Conservation (phyloP, 2,888 invertebrate genomes). For the Diaphora mendica region DNA sequence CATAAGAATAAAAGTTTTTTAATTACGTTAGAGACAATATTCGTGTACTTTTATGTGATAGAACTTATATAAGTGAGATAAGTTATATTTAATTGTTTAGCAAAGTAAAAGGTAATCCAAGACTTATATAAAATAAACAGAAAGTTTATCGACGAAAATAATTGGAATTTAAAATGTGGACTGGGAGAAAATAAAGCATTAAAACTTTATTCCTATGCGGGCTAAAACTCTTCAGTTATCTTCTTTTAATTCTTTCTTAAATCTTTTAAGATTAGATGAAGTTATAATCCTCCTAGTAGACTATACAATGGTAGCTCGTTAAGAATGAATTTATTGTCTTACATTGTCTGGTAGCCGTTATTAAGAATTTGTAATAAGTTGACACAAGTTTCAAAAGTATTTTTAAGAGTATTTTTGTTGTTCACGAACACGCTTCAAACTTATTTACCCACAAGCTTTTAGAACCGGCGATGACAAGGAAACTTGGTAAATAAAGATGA, state of each 20-base stretch:
- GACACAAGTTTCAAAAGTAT: conserved; percentile 23
- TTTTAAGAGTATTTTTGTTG: conserved; percentile 3
- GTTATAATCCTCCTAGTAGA: conserved; percentile 60
- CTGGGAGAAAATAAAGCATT: conserved; percentile 54
- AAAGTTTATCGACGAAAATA: neutral
- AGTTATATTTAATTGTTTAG: neutral
- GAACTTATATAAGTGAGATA: neutral
- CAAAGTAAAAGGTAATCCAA: neutral
- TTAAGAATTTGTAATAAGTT: conserved; percentile 32
- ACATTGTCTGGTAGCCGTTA: conserved; percentile 32
- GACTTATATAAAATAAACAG: neutral
- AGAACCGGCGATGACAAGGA: neutral
- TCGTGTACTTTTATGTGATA: neutral
- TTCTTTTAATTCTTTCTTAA: conserved; percentile 52
- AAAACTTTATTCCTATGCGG: conserved; percentile 55
- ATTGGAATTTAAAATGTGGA: conserved; percentile 44
- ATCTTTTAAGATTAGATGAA: conserved; percentile 55
- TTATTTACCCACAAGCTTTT: neutral
- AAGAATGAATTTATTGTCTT: conserved; percentile 55
- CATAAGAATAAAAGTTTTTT: neutral
- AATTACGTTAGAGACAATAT: neutral
- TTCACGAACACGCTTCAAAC: neutral
- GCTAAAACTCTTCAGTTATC: conserved; percentile 62
- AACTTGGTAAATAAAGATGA: neutral
- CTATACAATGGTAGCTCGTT: conserved; percentile 57